phyloP scores from a whole-genome alignment of 2,113 vertebrate species.

The Megaptera novaeangliae region DNA sequence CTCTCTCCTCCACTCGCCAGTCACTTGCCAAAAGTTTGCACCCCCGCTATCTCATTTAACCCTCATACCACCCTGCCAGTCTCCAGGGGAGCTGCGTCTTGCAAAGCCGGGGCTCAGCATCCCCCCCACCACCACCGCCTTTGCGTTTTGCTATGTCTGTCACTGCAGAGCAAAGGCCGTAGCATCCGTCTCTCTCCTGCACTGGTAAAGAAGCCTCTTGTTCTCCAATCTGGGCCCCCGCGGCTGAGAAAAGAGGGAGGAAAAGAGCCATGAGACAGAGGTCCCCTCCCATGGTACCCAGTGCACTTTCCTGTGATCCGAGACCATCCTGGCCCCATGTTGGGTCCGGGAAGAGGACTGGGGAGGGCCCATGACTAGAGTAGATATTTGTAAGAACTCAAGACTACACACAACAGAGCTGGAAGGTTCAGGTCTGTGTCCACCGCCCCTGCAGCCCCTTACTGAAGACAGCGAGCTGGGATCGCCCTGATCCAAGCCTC shows the following conservation, averaged over 20 bases:
- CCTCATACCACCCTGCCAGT: accelerated
- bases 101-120: accelerated
- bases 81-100: not conserved
- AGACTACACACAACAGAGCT: not conserved
- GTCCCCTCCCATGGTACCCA: accelerated
- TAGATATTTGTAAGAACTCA: not conserved
- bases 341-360: not conserved
- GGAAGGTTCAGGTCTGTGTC: constrained; percentile 1
- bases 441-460: not conserved
- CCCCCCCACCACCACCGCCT: not conserved
- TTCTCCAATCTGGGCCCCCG: not conserved
- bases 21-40: not conserved
- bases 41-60: accelerated
- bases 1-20: too few relatives aligned
- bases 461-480: constrained; percentile 62
- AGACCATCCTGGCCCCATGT: accelerated
- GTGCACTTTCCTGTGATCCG: not conserved
- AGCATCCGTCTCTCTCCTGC: not conserved
- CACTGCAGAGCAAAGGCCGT: accelerated
- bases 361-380: not conserved
- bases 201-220: not conserved
- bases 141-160: too few relatives aligned
- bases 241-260: accelerated
- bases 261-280: accelerated
- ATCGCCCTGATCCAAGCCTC: constrained; percentile 64